These are phyloP conservation scores for Nymphalis c-album DNA, from an alignment of 2,888 invertebrate species.

Conservation along the genomic window DNA sequence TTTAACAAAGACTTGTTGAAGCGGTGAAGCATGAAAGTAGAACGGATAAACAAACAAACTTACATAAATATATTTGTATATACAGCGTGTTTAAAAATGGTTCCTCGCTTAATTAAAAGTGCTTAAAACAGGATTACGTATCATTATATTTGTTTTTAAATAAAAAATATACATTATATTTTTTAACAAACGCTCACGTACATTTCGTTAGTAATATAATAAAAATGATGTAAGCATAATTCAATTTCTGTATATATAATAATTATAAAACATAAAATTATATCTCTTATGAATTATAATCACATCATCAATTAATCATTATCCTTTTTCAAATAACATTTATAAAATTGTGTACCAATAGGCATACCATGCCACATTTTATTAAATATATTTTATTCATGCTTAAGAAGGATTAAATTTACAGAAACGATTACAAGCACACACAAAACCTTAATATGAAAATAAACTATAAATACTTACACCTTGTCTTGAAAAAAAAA, in stretches of 20 bases:
- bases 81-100: background rate
- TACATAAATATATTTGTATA: background rate
- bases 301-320: background rate
- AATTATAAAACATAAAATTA: too few species aligned
- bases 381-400: background rate
- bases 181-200: too few species aligned
- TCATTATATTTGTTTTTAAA: too few species aligned
- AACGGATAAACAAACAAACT: constrained; percentile 2
- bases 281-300: background rate
- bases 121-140: background rate
- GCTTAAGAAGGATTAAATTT: background rate
- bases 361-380: background rate
- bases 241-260: too few species aligned
- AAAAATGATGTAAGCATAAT: too few species aligned
- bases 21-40: constrained; percentile 1
- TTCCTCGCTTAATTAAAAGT: too few species aligned
- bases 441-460: background rate
- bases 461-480: constrained; percentile 7
- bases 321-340: constrained; percentile 2
- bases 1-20: background rate
- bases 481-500: background rate
- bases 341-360: background rate
- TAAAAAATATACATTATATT: too few species aligned
- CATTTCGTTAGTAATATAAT: too few species aligned
- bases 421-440: background rate